Conservation (phyloP, 1,140 invertebrate species). For the Drosophila takahashii region DNA sequence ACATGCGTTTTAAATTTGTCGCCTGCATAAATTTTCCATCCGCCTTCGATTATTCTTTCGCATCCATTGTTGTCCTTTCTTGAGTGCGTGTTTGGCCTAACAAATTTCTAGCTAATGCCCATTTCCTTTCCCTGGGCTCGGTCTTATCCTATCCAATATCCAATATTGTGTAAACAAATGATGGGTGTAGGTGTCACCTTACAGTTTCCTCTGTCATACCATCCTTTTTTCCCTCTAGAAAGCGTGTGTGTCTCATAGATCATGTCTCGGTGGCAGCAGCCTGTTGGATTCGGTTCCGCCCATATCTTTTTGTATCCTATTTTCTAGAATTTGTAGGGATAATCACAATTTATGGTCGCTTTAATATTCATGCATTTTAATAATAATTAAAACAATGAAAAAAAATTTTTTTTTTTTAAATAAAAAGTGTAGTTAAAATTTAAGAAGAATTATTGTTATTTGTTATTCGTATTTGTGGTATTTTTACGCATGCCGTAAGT, state of each 20-base stretch:
- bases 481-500: no score
- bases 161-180: constrained; percentile 83
- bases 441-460: no score
- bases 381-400: no score
- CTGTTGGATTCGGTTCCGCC: constrained; percentile 62
- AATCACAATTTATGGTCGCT: not conserved
- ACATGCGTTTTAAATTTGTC: constrained; percentile 82
- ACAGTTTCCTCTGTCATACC: constrained; percentile 53
- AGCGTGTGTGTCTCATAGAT: constrained; percentile 59
- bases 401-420: not conserved
- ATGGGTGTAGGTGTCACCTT: constrained; percentile 77
- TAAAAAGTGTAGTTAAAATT: no score
- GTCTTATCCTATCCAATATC: constrained; percentile 62
- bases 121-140: constrained; percentile 59
- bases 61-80: constrained; percentile 29
- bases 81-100: constrained; percentile 79
- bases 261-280: constrained; percentile 53
- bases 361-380: no score
- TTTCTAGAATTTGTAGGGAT: not conserved
- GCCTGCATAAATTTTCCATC: constrained; percentile 76
- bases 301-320: constrained; percentile 1
- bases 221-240: constrained; percentile 3
- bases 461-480: no score
- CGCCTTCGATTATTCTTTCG: constrained; percentile 62
- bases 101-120: constrained; percentile 80